A percentile compares a stretch with the other conserved stretches of the same genome.
Evolutionary conservation across 2,797 vertebrate species (phyloP).

Genomic region (Lagodon rhomboides): DNA sequence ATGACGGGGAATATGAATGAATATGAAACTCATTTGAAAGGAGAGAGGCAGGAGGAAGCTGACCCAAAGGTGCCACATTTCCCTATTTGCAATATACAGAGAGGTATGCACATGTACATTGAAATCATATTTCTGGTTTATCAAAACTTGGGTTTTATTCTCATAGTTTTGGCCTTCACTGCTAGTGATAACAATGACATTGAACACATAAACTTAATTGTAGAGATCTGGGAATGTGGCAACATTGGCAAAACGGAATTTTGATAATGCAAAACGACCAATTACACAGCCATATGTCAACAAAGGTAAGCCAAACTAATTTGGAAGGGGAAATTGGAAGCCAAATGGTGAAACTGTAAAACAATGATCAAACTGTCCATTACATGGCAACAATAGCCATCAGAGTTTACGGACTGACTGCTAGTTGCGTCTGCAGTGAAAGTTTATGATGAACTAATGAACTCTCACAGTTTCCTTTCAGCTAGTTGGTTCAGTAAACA

Average conservation of each 20-base stretch:
- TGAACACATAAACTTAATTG: background rate
- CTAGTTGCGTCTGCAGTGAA: background rate
- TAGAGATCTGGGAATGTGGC: background rate
- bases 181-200: background rate
- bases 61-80: slow-evolving; percentile 26
- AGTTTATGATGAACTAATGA: background rate
- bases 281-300: background rate
- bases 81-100: background rate
- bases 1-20: slow-evolving; percentile 73
- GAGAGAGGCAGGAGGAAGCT: slow-evolving; percentile 23
- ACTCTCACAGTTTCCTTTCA: background rate
- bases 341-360: background rate
- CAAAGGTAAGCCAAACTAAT: background rate
- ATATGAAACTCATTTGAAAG: slow-evolving; percentile 64
- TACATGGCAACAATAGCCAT: background rate
- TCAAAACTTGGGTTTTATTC: background rate
- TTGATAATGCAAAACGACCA: background rate
- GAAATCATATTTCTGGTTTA: background rate
- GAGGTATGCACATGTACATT: background rate
- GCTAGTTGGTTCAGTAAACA: background rate
- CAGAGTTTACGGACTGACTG: background rate
- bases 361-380: background rate
- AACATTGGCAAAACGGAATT: background rate
- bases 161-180: background rate
- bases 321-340: background rate